These are phyloP conservation scores for Lysiphlebus fabarum DNA, from an alignment of 1,140 invertebrate species.

Conservation along the genomic window DNA sequence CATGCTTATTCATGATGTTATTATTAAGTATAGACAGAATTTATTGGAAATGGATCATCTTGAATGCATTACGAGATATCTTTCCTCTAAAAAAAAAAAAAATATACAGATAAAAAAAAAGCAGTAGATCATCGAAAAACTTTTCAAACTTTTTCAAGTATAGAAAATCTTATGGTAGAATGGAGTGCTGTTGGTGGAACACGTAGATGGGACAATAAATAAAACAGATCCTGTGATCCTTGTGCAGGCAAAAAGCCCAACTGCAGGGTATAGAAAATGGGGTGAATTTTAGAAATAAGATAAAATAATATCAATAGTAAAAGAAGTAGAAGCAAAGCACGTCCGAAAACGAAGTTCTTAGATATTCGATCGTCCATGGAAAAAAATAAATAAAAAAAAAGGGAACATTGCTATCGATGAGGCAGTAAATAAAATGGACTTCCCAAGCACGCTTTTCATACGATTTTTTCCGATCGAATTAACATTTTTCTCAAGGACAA, in stretches of 20 bases:
- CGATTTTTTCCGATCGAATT: conserved; percentile 13
- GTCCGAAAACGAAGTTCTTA: conserved; percentile 10
- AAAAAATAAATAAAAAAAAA: background rate
- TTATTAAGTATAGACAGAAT: too few species aligned
- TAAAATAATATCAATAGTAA: background rate
- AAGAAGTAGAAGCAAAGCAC: background rate
- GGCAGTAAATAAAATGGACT: conserved; percentile 11
- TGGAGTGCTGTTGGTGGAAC: background rate
- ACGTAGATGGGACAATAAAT: conserved; percentile 10
- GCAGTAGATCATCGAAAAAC: conserved; percentile 6
- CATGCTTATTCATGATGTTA: too few species aligned
- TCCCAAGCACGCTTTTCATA: conserved; percentile 3
- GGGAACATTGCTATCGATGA: conserved; percentile 1
- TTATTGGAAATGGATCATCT: too few species aligned
- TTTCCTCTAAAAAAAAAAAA: too few species aligned
- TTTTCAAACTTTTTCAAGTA: conserved; percentile 7
- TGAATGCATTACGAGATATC: too few species aligned
- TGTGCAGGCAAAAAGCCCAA: background rate
- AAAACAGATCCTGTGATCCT: conserved; percentile 12
- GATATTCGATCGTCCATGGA: conserved; percentile 13
- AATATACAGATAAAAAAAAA: background rate
- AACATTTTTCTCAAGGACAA: conserved; percentile 5
- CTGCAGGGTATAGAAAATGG: background rate
- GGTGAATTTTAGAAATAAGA: too few species aligned
- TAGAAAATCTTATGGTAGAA: background rate